phyloP scores from a whole-genome alignment of 2,113 vertebrate genomes.

The Lamprologus ornatipinnis region DNA sequence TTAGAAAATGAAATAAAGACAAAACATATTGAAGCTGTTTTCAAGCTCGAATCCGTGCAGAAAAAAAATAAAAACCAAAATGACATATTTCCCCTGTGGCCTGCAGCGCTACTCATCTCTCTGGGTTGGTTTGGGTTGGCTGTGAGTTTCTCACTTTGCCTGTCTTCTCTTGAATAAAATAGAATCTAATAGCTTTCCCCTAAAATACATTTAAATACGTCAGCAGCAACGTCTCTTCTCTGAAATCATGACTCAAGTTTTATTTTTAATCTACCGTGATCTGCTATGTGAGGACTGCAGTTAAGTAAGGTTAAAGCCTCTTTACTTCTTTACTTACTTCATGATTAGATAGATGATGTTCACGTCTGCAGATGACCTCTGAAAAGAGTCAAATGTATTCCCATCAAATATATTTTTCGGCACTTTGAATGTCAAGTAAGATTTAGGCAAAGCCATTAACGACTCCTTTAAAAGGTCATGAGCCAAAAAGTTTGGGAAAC shows the following conservation, averaged over 20 bases:
- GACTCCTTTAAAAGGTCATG: accelerated
- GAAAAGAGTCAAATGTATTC: background rate
- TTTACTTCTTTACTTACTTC: background rate
- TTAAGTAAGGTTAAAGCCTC: background rate
- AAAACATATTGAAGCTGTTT: background rate
- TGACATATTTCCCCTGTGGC: background rate
- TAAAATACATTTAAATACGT: background rate
- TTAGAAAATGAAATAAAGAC: background rate
- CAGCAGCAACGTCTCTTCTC: background rate
- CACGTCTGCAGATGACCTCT: accelerated
- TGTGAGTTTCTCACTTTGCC: background rate
- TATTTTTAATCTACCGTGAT: background rate
- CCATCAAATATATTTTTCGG: accelerated
- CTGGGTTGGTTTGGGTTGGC: background rate
- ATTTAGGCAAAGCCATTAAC: background rate
- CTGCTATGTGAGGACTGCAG: background rate
- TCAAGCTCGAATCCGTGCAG: accelerated
- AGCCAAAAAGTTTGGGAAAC: background rate
- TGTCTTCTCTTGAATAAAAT: background rate
- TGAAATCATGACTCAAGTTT: background rate
- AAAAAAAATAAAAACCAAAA: accelerated
- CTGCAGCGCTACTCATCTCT: background rate
- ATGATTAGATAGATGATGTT: background rate
- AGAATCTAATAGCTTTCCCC: background rate
- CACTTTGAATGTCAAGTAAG: background rate